Evolutionary conservation across 2,797 vertebrate genomes (phyloP).

Genomic region (Toxotes lorentzi): DNA sequence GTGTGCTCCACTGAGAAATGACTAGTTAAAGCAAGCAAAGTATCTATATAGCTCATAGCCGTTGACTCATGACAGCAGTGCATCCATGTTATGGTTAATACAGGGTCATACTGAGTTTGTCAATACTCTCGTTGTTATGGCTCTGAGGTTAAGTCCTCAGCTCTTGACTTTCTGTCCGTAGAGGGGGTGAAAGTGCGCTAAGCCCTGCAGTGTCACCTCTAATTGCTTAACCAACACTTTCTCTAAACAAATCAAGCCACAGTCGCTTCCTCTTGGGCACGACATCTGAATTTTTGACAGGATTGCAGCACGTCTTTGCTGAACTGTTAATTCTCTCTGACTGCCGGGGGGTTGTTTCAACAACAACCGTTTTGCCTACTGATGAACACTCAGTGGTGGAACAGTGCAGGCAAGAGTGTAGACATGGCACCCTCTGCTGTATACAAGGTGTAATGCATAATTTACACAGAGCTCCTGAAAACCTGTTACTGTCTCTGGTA

Average conservation of each 20-base stretch:
- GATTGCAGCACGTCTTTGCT: background rate
- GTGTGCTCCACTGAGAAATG: background rate
- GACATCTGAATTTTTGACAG: background rate
- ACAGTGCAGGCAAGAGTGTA: conserved; percentile 37
- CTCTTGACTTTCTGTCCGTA: conserved; percentile 5
- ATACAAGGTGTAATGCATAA: conserved; percentile 59
- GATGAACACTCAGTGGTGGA: conserved; percentile 23
- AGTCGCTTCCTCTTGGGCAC: conserved; percentile 4
- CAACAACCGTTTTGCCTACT: conserved; percentile 27
- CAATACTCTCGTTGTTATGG: conserved; percentile 12
- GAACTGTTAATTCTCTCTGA: conserved; percentile 22
- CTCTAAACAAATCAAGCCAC: conserved; percentile 18
- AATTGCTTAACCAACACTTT: conserved; percentile 36
- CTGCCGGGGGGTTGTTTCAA: conserved; percentile 24
- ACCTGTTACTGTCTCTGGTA: conserved; percentile 5
- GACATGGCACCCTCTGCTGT: conserved; percentile 80
- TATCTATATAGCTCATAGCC: background rate
- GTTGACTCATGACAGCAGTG: conserved; percentile 8
- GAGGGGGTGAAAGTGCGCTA: conserved; percentile 21
- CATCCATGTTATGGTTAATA: background rate
- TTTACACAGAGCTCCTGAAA: conserved; percentile 25
- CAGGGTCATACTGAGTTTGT: conserved; percentile 24
- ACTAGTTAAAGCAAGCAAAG: background rate
- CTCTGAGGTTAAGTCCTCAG: conserved; percentile 1
- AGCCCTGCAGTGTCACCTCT: conserved; percentile 31